Evolutionary conservation across 1,140 invertebrate genomes (phyloP).

Genomic region (Brachionus rotundiformis): DNA sequence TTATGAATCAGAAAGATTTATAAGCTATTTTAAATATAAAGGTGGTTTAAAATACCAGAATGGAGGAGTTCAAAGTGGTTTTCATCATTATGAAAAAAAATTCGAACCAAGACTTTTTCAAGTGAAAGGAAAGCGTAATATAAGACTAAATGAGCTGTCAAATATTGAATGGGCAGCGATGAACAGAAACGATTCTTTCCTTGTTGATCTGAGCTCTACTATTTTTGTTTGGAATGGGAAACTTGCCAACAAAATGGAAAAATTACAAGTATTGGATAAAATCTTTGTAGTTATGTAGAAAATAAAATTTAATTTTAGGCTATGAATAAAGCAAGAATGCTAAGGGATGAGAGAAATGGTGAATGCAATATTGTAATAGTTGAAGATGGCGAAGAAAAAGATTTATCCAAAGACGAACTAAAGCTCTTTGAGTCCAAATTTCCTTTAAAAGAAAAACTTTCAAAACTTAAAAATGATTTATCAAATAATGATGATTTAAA

Average conservation of each 20-base stretch:
- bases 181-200: conserved; percentile 87
- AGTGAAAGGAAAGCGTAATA: conserved; percentile 83
- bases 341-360: conserved; percentile 54
- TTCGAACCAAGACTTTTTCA: conserved; percentile 78
- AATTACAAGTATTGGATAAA: conserved; percentile 59
- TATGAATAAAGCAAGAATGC: conserved; percentile 77
- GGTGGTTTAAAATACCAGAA: conserved; percentile 73
- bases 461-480: conserved; percentile 5
- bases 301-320: conserved; percentile 74
- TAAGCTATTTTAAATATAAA: conserved; percentile 72
- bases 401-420: conserved; percentile 69
- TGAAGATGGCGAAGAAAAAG: conserved; percentile 81
- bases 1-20: conserved; percentile 75
- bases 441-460: conserved; percentile 24
- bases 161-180: conserved; percentile 74
- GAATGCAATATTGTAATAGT: conserved; percentile 71
- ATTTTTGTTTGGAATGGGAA: conserved; percentile 76
- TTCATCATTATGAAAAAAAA: conserved; percentile 75
- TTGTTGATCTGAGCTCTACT: conserved; percentile 76
- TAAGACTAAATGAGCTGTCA: conserved; percentile 75
- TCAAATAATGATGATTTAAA: conserved; percentile 19
- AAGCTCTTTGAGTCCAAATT: conserved; percentile 47
- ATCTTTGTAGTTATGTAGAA: conserved; percentile 60
- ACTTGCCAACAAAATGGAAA: conserved; percentile 63
- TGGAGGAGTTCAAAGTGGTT: conserved; percentile 80